Evolutionary conservation across 2,797 vertebrate species (phyloP).

Genomic region (Pogoniulus pusillus): DNA sequence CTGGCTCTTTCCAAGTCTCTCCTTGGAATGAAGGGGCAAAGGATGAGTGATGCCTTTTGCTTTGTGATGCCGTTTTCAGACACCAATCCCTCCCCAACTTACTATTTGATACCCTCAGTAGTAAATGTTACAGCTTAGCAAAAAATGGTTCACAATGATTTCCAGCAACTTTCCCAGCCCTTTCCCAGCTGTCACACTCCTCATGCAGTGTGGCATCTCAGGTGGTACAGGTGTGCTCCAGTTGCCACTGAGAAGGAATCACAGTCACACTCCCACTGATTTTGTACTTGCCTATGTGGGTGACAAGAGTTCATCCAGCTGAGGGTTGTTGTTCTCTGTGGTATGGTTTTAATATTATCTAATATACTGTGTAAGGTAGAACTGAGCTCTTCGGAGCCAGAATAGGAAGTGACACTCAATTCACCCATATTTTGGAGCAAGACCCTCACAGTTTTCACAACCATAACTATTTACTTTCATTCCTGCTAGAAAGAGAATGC

Average conservation of each 20-base stretch:
- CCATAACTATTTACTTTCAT: background rate
- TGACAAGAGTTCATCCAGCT: background rate
- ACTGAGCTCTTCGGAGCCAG: background rate
- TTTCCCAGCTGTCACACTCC: constrained; percentile 18
- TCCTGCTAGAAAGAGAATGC: constrained; percentile 38
- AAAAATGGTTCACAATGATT: constrained; percentile 1
- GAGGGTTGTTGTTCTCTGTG: background rate
- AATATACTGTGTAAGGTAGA: background rate
- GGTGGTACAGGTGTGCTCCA: background rate
- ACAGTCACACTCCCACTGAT: background rate
- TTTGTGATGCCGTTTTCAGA: constrained; percentile 51
- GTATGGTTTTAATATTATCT: background rate
- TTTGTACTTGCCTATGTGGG: background rate
- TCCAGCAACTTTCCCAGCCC: background rate
- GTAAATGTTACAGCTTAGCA: background rate
- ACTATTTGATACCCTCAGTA: background rate
- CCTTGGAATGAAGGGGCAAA: constrained; percentile 62
- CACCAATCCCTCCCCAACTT: constrained; percentile 51
- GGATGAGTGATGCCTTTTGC: constrained; percentile 38
- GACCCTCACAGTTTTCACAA: background rate
- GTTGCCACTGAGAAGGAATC: background rate
- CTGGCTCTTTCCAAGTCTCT: constrained; percentile 70
- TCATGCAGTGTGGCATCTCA: background rate
- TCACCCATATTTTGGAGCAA: background rate
- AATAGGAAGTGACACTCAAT: background rate